These are phyloP conservation scores for Lissocephala sabroskyi DNA, from an alignment of 2,888 invertebrate genomes.

Conservation along the genomic window DNA sequence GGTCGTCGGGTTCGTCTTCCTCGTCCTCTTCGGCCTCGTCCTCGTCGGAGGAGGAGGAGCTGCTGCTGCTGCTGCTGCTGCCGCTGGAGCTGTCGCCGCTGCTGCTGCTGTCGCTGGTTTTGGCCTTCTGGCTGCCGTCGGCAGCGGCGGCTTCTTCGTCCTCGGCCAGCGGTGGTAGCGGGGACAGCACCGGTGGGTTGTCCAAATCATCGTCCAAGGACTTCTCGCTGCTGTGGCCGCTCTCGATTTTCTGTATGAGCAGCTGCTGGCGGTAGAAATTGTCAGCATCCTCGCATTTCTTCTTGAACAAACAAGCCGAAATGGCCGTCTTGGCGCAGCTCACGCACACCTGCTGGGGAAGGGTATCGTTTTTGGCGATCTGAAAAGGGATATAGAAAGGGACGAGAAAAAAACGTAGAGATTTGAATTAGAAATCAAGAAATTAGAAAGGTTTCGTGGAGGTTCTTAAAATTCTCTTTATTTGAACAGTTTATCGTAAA, in stretches of 20 bases:
- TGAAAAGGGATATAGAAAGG: conserved; percentile 39
- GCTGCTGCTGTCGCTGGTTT: conserved; percentile 11
- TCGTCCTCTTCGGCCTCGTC: conserved; percentile 32
- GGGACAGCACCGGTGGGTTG: too few species aligned
- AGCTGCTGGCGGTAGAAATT: conserved; percentile 70
- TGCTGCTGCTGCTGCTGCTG: conserved; percentile 28
- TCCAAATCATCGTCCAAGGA: too few species aligned
- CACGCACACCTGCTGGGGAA: conserved; percentile 71
- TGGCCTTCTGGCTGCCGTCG: not conserved
- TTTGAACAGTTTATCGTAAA: too few species aligned
- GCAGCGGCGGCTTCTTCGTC: too few species aligned
- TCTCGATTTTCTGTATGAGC: conserved; percentile 66
- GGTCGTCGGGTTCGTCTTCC: conserved; percentile 10
- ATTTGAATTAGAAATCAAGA: too few species aligned
- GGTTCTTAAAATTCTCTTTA: too few species aligned
- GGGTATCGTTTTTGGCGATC: conserved; percentile 68
- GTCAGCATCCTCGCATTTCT: conserved; percentile 72
- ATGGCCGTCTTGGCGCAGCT: conserved; percentile 68
- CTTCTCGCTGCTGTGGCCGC: conserved; percentile 24
- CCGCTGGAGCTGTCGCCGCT: conserved; percentile 25
- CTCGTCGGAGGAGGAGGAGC: conserved; percentile 37
- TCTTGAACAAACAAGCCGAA: conserved; percentile 69
- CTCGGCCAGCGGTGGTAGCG: too few species aligned
- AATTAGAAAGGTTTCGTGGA: too few species aligned
- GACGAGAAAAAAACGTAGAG: too few species aligned